Percentiles rank a stretch among this genome's conserved stretches.
Conservation (phyloP, 2,888 invertebrate species). For the Temnothorax rugatulus region DNA sequence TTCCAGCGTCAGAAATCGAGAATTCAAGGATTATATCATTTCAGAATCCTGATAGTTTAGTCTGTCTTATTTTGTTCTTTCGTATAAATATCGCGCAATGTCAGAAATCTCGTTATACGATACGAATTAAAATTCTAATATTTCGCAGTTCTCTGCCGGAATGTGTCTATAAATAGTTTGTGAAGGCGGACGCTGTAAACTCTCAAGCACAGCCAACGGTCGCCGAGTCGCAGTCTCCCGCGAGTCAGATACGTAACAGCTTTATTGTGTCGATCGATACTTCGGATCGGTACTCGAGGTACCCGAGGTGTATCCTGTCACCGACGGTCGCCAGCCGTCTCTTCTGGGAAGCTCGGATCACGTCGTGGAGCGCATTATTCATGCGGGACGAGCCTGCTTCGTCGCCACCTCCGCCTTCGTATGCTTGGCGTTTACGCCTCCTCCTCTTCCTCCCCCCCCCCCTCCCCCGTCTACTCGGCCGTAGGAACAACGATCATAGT, state of each 20-base stretch:
- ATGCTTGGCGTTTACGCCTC: conserved; percentile 59
- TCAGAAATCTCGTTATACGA: neutral
- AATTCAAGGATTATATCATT: neutral
- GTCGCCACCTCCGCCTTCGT: conserved; percentile 65
- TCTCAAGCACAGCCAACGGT: conserved; percentile 10
- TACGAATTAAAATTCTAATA: neutral
- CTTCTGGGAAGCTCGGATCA: conserved; percentile 80
- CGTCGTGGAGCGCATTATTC: conserved; percentile 79
- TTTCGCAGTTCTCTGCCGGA: neutral
- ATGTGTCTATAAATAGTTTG: neutral
- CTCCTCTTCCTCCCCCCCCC: neutral
- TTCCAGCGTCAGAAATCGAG: neutral
- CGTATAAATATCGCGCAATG: neutral
- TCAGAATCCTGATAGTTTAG: neutral
- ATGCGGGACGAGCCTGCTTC: conserved; percentile 77
- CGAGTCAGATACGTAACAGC: conserved; percentile 51
- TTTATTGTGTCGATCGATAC: conserved; percentile 53
- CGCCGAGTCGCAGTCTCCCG: conserved; percentile 28
- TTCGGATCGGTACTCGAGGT: conserved; percentile 36
- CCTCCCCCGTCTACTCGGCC: neutral
- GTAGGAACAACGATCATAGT: conserved; percentile 71
- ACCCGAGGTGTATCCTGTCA: conserved; percentile 55
- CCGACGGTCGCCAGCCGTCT: conserved; percentile 65
- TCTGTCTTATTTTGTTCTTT: too few species aligned
- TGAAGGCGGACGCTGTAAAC: neutral